Conservation (phyloP, 2,797 vertebrate species). For the Helarctos malayanus region DNA sequence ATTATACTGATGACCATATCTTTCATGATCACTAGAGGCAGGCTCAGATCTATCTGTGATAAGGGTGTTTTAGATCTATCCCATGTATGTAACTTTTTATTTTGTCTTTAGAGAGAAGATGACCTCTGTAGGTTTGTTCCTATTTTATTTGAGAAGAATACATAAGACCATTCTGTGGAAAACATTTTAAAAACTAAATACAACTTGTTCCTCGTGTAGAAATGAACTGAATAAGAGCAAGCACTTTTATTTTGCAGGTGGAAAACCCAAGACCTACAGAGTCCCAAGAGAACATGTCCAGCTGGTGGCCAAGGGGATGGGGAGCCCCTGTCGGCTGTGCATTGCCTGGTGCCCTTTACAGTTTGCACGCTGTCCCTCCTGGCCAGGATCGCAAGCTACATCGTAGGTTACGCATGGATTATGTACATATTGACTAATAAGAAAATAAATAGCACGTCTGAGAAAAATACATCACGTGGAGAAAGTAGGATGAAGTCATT, state of each 20-base stretch:
- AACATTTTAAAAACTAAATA: slow-evolving; percentile 37
- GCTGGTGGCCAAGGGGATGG: background rate
- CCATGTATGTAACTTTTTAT: background rate
- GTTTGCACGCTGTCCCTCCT: background rate
- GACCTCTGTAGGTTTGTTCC: background rate
- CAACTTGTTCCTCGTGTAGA: slow-evolving; percentile 37
- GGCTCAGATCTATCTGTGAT: background rate
- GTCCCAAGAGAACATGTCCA: background rate
- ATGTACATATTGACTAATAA: background rate
- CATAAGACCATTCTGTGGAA: slow-evolving; percentile 16
- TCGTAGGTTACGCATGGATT: background rate
- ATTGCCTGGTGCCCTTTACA: background rate
- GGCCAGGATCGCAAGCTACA: background rate
- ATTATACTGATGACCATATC: background rate
- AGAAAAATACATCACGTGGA: slow-evolving; percentile 56
- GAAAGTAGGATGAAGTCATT: slow-evolving; percentile 59
- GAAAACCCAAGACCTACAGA: background rate
- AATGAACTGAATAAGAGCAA: slow-evolving; percentile 33
- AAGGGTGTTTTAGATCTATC: background rate
- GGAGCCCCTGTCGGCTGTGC: background rate
- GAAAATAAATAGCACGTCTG: slow-evolving; percentile 29
- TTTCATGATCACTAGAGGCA: background rate
- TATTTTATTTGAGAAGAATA: slow-evolving; percentile 55
- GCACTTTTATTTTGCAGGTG: slow-evolving; percentile 6
- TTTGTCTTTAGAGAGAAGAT: slow-evolving; percentile 47